Percentiles rank a stretch among this genome's conserved stretches.
phyloP scores from a whole-genome alignment of 2,888 invertebrate genomes.

The Dolomedes plantarius region DNA sequence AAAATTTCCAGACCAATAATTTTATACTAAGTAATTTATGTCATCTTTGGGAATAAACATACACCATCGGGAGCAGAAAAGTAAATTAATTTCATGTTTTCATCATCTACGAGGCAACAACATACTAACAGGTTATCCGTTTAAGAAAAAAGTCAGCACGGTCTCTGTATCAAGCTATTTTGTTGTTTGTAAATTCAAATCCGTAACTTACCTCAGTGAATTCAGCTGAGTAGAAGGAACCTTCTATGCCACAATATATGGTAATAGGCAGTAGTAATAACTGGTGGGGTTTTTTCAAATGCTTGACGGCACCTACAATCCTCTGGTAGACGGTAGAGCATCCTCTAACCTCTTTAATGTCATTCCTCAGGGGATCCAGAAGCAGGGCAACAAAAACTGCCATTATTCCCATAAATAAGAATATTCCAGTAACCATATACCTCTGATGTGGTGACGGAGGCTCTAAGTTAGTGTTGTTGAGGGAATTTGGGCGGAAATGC shows the following conservation, averaged over 20 bases:
- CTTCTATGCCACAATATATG: constrained; percentile 97
- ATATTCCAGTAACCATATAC: constrained; percentile 91
- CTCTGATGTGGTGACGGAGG: constrained; percentile 90
- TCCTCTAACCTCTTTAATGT: constrained; percentile 19
- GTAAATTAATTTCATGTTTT: too few relatives aligned
- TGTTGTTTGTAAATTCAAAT: too few relatives aligned
- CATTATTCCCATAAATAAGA: constrained; percentile 88
- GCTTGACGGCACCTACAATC: constrained; percentile 91
- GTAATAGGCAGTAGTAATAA: constrained; percentile 95
- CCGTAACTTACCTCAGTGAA: constrained; percentile 78
- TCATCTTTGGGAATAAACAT: too few relatives aligned
- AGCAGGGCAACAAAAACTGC: constrained; percentile 90
- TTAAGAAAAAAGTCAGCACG: too few relatives aligned
- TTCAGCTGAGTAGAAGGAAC: constrained; percentile 93
- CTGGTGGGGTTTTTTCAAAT: constrained; percentile 89
- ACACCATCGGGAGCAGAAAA: too few relatives aligned
- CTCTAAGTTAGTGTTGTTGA: constrained; percentile 81
- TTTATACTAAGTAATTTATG: too few relatives aligned
- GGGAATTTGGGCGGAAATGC: background rate
- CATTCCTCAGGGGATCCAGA: constrained; percentile 87
- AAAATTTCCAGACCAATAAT: too few relatives aligned
- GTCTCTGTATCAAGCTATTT: too few relatives aligned
- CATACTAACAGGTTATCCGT: too few relatives aligned
- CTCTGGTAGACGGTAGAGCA: constrained; percentile 76
- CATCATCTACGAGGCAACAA: too few relatives aligned